These are phyloP conservation scores for Pogoniulus pusillus DNA, from an alignment of 2,797 vertebrate species.

Conservation along the genomic window DNA sequence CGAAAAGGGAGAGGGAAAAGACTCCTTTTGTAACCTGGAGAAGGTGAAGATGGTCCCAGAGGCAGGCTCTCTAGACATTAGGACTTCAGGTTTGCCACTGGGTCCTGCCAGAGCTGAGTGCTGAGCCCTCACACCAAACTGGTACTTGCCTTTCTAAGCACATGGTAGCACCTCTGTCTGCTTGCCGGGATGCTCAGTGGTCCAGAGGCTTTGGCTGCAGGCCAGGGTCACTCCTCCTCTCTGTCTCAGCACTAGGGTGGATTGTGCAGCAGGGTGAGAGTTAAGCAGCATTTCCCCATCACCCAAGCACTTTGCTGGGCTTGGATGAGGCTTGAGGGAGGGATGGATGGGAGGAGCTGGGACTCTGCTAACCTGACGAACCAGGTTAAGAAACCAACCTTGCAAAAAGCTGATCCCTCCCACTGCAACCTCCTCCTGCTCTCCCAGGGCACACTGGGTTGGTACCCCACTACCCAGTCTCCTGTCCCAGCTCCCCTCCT, in stretches of 20 bases:
- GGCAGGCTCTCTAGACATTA: neutral
- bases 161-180: neutral
- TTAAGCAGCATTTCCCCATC: neutral
- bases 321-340: neutral
- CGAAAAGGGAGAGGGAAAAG: neutral
- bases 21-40: neutral
- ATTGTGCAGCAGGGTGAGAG: constrained; percentile 2
- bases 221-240: neutral
- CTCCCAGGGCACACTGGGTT: neutral
- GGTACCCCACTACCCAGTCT: neutral
- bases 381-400: constrained; percentile 6
- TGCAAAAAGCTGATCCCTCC: neutral
- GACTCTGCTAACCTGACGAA: constrained; percentile 11
- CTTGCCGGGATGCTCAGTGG: neutral
- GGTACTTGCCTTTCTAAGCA: neutral
- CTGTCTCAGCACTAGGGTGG: neutral
- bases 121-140: neutral
- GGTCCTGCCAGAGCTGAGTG: neutral
- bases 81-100: neutral
- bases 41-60: neutral
- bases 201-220: neutral
- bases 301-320: constrained; percentile 11
- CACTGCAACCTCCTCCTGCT: neutral
- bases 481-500: fast-evolving
- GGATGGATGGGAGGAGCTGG: constrained; percentile 25